Base-by-base conservation (phyloP, 2,797 vertebrate genomes). In the Enteromius treurensis region DNA sequence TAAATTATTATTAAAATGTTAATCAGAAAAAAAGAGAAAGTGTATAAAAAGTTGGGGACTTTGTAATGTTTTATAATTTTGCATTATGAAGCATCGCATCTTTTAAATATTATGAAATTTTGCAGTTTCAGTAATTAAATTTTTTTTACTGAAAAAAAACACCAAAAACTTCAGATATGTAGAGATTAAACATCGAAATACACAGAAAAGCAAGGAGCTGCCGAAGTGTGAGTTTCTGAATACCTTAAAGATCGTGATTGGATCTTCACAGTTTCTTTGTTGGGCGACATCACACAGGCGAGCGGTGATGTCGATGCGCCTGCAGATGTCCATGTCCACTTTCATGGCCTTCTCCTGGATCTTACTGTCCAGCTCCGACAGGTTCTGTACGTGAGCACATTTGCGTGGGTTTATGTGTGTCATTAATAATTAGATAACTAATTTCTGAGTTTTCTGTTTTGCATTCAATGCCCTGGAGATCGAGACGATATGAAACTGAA, bases 271-370 rank as follows among this genome's bases (percentile, higher is more conserved):
- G 95, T 97, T 98, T 68, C 97, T 95, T 92, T 98, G 97, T 91
- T 98, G 97, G 0, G 97, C 97, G 64, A 98, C 95, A 0, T 98
- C 97, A 0, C 97, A 98, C 60, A 98, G 95, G 40, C 97, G 97
- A 88, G 98, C 97, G 0, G 98, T 99, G 94, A 99, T 99, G 81
- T 99, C 98, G 0, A 99, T 99, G 83, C 98, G 95, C 23, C 98
- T 95, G 89, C 98, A 99, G 92, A 99, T 99, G 91, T 99, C 98
- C 98, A 99, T 99, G 90, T 98, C 97, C 80, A 98, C 97, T 86
- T 96, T 97, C 97, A 98, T 99, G 89, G 98, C 98, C 88, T 99
- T 98, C 91, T 99, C 98, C 92, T 99, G 98, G 91, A 99, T 99
- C 93, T 98, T 98, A 79, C 95, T 97, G 93, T 99, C 98, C 92